These are phyloP conservation scores for Hydrolagus affinis DNA, from an alignment of 2,113 vertebrate species.

Conservation along the genomic window DNA sequence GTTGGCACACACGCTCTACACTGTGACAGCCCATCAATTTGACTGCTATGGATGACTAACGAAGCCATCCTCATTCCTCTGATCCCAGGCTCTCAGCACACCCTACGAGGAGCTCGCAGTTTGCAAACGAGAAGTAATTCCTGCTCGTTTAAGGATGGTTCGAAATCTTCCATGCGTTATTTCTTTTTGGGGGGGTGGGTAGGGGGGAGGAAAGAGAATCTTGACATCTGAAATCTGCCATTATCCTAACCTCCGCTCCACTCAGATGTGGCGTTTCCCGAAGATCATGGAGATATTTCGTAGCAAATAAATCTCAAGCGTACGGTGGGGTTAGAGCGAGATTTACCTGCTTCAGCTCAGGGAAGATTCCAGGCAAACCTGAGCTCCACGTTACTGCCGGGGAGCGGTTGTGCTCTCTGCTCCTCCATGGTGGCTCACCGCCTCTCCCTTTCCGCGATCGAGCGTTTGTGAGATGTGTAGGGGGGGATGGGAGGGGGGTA, in stretches of 20 bases:
- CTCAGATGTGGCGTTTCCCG: background rate
- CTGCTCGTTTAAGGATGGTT: background rate
- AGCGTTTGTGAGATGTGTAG: slow-evolving; percentile 51
- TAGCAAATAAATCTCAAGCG: background rate
- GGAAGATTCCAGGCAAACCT: slow-evolving; percentile 42
- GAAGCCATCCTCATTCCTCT: background rate
- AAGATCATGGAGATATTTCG: background rate
- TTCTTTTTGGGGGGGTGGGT: too few species aligned
- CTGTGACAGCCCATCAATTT: background rate
- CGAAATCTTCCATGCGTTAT: background rate
- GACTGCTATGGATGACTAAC: background rate
- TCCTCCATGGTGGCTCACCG: slow-evolving; percentile 43
- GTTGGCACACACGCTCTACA: background rate
- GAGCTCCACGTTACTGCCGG: slow-evolving; percentile 40
- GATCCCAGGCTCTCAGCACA: background rate
- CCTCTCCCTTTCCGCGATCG: slow-evolving; percentile 41
- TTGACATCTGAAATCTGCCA: background rate
- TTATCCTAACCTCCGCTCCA: background rate
- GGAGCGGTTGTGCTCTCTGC: slow-evolving; percentile 42
- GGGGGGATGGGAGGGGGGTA: too few species aligned
- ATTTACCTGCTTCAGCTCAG: slow-evolving; percentile 39
- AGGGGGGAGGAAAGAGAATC: background rate
- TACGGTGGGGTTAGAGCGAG: background rate
- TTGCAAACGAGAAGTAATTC: background rate
- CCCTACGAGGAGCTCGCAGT: too few species aligned